Conservation (phyloP, 2,797 vertebrate genomes). For the Synaphobranchus kaupii region DNA sequence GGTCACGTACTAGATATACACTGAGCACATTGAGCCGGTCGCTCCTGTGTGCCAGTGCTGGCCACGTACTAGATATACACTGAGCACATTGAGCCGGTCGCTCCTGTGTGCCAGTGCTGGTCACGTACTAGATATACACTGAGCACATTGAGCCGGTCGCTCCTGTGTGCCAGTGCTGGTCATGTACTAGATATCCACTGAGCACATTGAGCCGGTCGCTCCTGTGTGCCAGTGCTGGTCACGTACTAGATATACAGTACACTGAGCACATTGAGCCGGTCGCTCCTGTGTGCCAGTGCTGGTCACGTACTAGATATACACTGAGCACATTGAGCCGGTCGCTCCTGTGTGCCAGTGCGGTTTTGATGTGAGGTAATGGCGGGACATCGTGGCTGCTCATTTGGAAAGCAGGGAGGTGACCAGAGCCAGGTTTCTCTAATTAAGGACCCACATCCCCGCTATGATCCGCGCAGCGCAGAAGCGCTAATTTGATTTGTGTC, state of each 20-base stretch:
- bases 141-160: neutral
- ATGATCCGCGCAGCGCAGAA: neutral
- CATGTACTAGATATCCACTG: too few species aligned
- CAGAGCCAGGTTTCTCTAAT: conserved; percentile 10
- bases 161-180: neutral
- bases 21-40: too few species aligned
- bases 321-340: neutral
- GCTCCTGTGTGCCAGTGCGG: neutral
- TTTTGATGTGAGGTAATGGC: neutral
- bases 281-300: too few species aligned
- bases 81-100: neutral
- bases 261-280: too few species aligned
- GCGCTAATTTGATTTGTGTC: conserved; percentile 23
- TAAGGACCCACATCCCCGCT: neutral
- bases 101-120: neutral
- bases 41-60: too few species aligned
- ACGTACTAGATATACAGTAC: too few species aligned
- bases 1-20: too few species aligned
- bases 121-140: neutral
- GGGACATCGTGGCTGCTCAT: neutral
- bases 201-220: too few species aligned
- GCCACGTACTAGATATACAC: neutral
- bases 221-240: too few species aligned
- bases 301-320: neutral
- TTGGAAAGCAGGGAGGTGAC: neutral